These are phyloP conservation scores for Varroa destructor DNA, from an alignment of 1,140 invertebrate genomes.

Conservation along the genomic window DNA sequence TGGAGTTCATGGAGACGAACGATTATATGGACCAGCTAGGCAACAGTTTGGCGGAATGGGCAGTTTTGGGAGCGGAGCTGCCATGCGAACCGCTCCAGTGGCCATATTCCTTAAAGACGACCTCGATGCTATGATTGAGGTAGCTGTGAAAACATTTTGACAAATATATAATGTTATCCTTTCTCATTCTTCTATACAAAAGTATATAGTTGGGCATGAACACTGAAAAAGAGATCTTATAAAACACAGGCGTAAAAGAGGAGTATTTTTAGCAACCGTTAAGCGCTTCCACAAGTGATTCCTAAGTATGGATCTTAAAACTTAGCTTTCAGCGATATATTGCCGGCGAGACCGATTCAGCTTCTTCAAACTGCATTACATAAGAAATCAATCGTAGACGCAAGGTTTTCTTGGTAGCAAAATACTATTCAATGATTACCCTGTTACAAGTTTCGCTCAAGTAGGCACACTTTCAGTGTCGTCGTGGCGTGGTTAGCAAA, in stretches of 20 bases:
- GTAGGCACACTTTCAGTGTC: neutral
- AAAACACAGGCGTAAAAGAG: no score
- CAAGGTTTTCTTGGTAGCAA: neutral
- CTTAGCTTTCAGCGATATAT: no score
- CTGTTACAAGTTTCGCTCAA: neutral
- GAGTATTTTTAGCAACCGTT: no score
- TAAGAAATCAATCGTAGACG: no score
- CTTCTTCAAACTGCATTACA: no score
- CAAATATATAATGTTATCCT: neutral
- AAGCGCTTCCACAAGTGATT: no score
- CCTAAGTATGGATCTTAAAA: no score
- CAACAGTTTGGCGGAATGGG: constrained; percentile 58
- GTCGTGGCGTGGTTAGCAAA: no score
- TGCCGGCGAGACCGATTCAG: no score
- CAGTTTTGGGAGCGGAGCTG: constrained; percentile 61
- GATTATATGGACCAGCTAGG: constrained; percentile 49
- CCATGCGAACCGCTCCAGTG: constrained; percentile 60
- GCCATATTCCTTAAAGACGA: constrained; percentile 49
- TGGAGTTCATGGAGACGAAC: constrained; percentile 47
- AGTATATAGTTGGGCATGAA: no score
- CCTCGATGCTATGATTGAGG: constrained; percentile 33
- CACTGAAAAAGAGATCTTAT: no score
- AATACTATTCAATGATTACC: neutral
- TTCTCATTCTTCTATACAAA: no score
- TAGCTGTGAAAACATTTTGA: constrained; percentile 12